Evolutionary conservation across 2,888 invertebrate species (phyloP), one percentile per base, ranked within the genome.

Genomic region (Agrochola macilenta): DNA sequence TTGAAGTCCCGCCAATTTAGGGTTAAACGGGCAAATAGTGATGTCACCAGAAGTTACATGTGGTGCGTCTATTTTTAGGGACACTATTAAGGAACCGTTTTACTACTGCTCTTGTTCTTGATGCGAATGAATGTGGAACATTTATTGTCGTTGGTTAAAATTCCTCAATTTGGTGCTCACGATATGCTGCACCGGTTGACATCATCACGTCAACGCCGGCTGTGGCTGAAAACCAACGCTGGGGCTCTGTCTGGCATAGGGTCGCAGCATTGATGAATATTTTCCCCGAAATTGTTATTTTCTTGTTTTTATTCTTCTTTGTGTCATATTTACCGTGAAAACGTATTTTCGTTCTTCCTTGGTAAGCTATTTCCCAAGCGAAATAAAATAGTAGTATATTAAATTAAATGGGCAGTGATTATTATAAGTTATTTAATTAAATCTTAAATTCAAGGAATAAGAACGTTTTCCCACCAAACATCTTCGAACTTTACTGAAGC

Each of bases 1-100:
- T 92, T 91, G 88, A 89, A 87, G 85, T 82, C 77, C 76, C 82
- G 85, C 82, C 90, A 90, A 90, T 90, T 91, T 89, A 89, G 85
- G 87, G 85, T 87, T 88, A 86, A 87, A 89, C 80, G 84, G 64
- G 70, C 81, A 80, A 81, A 86, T 84, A 75, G 73, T 92, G 91
- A 91, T 89, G 89, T 91, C 91, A 91, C 83, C 75, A 68, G 49
- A 70, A 43, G 78, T 75, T 81, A 72, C 73, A 85, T 77, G 74
- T 85, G 79, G 30, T 30, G 64, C 23, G n/a, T 72, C 84, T 82
- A 87, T 84, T 82, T 81, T 81, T 87, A 83, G 79, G 74, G 68
- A 35, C 46, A 66, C 64, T 68, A 82, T 84, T 63, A 78, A 65
- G 52, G 78, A 64, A 79, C 26, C 64, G 69, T 75, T 52, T 30